Evolutionary conservation across 2,113 vertebrate genomes (phyloP), one percentile per base, ranked within the genome.

Genomic region (Phasianus colchicus): DNA sequence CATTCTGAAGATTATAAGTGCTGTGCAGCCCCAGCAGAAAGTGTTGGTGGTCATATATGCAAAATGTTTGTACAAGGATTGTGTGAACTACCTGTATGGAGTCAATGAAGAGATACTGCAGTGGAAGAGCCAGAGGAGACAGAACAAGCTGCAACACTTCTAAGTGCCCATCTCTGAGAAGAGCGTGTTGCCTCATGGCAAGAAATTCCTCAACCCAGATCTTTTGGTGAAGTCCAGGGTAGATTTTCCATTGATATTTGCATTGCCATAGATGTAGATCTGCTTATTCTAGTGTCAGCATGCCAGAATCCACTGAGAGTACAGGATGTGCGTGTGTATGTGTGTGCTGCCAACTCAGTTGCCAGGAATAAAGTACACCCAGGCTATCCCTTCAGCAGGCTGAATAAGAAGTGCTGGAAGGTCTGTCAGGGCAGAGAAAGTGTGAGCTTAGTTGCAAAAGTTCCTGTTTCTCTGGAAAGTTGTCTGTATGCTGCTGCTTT

Each of bases 251-350:
- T 29, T 55, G 42, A 14, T 55, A 43, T 34, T 58, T 82, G 18
- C 34, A 3, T 72, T 88, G 16, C 43, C 32, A 19, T 32, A 5
- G 5, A 27, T 24, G 11, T 24, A 21, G 36, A 42, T 50, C 11
- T 61, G 10, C 40, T 86, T 72, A n/a, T 82, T 93, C 73, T 19
- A 11, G 71, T 79, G 78, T 27, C 58, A 58, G 7, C n/a, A 0
- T 8, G 30, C 24, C 61, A 43, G 30, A 32, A 27, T 75, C 42
- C 5, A 6, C 45, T 85, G 20, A 64, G 70, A 32, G 61, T 43
- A 27, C 58, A 57, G 0, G 11, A 24, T 24, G 1, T 0, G 0
- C 78, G 93, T 0, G 0, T 81, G 92, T 0, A 42, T 43, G 93
- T 0, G 47, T 43, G 67, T 45, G 32, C 29, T 89, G 61, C 73